Percentiles rank a stretch among this genome's conserved stretches.
These are phyloP conservation scores for Elephas maximus DNA, from an alignment of 2,113 vertebrate genomes.

Conservation along the genomic window DNA sequence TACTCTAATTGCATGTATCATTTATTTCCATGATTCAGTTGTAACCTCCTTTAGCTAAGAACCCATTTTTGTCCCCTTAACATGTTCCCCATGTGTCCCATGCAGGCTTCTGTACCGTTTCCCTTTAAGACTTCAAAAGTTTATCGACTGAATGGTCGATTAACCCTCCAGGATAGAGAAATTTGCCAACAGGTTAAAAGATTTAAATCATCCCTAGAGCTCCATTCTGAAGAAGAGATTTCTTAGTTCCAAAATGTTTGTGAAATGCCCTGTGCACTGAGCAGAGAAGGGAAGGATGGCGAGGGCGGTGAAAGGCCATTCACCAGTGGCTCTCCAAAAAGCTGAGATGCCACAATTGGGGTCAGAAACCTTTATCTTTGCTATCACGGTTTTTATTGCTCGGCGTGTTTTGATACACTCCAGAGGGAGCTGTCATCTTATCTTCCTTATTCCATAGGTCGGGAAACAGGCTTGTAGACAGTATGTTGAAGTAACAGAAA, in stretches of 20 bases:
- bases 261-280: not conserved
- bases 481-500: not conserved
- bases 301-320: not conserved
- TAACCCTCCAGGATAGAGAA: not conserved
- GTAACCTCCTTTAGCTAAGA: conserved; percentile 39
- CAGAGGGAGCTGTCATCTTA: conserved; percentile 56
- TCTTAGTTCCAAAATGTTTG: conserved; percentile 61
- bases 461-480: conserved; percentile 11
- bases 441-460: conserved; percentile 47
- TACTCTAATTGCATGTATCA: not conserved
- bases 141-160: not conserved
- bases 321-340: conserved; percentile 65
- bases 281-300: not conserved
- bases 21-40: conserved; percentile 31
- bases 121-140: conserved; percentile 41
- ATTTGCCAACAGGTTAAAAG: conserved; percentile 38
- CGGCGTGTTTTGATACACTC: conserved; percentile 62
- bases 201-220: conserved; percentile 64
- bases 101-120: not conserved
- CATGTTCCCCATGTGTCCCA: not conserved
- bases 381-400: conserved; percentile 71
- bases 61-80: not conserved
- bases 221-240: conserved; percentile 51
- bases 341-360: conserved; percentile 51
- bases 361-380: conserved; percentile 75